Base-by-base conservation (phyloP, 2,888 invertebrate species). In the Adela reaumurella region DNA sequence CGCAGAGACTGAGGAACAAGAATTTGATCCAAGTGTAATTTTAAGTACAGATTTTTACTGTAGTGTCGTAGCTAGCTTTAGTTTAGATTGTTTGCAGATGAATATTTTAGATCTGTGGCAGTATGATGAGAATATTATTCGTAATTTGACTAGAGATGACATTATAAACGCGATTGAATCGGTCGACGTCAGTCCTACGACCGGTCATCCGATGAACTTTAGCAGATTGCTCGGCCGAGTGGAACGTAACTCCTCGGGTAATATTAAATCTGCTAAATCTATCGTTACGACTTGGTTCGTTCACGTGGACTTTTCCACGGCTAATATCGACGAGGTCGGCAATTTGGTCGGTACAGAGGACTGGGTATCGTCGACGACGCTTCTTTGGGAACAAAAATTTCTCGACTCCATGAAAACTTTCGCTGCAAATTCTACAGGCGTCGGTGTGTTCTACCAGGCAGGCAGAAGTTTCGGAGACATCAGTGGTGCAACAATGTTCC, bases 381-480 rank as follows among this genome's bases (percentile, higher is more conserved):
- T 83, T 17, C 60, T 74, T 50, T 88, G 87, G 87, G 88, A 88
- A 70, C 60, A 65, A n/a, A 64, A 72, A 52, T 87, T 82, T 66
- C 61, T 83, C 53, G 58, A 74, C 2, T 56, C 70, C 50, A 68
- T 85, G 65, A 57, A 70, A 45, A 56, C 61, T 56, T 43, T 70
- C 55, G 62, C 67, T 49, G 56, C 58, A 51, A 66, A 62, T 57
- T 57, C 56, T 55, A 67, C 58, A 45, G 68, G 72, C 24, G 58
- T 81, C 5, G 64, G 71, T 43, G 55, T 85, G 28, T 83, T 73
- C 62, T 87, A 83, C 65, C 78, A 80, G 55, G 74, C 86, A 43
- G 85, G 83, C 2, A 72, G 87, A 66, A 87, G 90, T 66, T 91
- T 88, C 69, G 89, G 86, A n/a, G 90, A 91, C 62, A 82, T 88